These are phyloP conservation scores for Balaenoptera acutorostrata DNA, from an alignment of 2,113 vertebrate species.

Conservation along the genomic window DNA sequence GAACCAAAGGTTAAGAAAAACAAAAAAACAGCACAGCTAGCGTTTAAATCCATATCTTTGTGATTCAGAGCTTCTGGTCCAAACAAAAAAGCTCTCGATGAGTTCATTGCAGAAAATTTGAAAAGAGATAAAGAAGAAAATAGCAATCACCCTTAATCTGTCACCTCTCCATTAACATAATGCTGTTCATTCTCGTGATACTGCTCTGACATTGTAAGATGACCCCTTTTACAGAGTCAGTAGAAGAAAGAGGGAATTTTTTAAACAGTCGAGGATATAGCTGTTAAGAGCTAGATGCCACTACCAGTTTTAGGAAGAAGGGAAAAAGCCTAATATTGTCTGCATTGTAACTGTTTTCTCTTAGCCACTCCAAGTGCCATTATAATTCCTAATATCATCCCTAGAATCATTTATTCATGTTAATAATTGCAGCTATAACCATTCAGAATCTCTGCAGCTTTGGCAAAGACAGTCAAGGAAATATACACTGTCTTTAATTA, in stretches of 20 bases:
- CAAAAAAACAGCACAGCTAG: background rate
- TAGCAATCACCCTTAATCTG: background rate
- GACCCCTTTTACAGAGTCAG: background rate
- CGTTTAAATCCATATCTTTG: background rate
- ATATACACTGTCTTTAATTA: slow-evolving; percentile 31
- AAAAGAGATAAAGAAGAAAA: background rate
- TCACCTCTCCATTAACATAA: background rate
- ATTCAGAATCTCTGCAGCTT: background rate
- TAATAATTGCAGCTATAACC: slow-evolving; percentile 16
- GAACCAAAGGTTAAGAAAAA: background rate
- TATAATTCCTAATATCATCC: slow-evolving; percentile 8
- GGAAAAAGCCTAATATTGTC: background rate
- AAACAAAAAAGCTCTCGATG: background rate
- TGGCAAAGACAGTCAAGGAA: background rate
- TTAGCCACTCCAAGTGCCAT: background rate
- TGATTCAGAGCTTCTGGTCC: background rate
- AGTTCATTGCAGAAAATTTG: background rate
- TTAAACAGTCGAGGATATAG: background rate
- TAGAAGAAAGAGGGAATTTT: background rate
- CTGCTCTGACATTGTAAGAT: background rate
- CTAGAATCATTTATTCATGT: slow-evolving; percentile 28
- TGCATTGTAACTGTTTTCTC: background rate
- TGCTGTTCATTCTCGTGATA: background rate
- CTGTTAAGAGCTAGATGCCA: background rate
- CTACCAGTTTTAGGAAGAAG: background rate